These are phyloP conservation scores for Dugesia japonica DNA, from an alignment of 2,888 invertebrate genomes.

Conservation along the genomic window DNA sequence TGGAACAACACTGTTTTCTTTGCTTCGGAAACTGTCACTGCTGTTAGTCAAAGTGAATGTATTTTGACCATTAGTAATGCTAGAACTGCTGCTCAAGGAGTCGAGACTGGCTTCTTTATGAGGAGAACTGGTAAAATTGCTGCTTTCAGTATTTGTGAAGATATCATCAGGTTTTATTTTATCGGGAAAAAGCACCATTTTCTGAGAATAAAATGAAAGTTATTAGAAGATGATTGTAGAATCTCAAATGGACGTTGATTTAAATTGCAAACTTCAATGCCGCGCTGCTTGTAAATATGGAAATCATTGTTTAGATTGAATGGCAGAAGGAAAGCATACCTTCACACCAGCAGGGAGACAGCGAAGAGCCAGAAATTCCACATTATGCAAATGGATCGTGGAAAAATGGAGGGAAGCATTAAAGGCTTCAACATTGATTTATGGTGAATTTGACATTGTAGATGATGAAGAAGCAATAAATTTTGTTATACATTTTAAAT, in stretches of 20 bases:
- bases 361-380: no score
- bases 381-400: no score
- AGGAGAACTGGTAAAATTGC: neutral
- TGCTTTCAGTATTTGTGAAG: neutral
- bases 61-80: neutral
- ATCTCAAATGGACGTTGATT: no score
- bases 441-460: no score
- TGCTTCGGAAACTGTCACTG: neutral
- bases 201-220: neutral
- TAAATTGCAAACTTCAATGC: no score
- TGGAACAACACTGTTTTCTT: neutral
- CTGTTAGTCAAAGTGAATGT: neutral
- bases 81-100: neutral
- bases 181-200: neutral
- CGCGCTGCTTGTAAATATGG: neutral
- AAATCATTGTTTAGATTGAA: neutral
- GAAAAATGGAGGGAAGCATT: no score
- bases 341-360: no score
- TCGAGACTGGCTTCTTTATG: neutral
- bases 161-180: neutral
- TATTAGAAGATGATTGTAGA: neutral
- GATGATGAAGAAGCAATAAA: no score
- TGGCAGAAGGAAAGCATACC: neutral
- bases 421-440: no score
- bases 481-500: no score